Percentiles rank a stretch among this genome's conserved stretches.
Conservation (phyloP, 30 jellyfish, hydroid and myxozoan genomes). For the Clytia hemisphaerica region DNA sequence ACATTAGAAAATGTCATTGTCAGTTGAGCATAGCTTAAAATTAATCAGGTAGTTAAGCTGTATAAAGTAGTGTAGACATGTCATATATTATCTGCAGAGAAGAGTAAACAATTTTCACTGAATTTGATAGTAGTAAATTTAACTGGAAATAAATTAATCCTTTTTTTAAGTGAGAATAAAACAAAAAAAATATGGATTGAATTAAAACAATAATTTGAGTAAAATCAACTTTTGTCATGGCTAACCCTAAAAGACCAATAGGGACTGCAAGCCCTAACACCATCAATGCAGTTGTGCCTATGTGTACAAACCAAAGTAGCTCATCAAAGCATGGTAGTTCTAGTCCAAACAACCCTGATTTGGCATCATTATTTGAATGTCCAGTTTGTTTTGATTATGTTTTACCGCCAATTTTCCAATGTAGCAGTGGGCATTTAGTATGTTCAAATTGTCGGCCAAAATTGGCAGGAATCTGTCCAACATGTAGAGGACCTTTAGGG, state of each 20-base stretch:
- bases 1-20: too few relatives aligned
- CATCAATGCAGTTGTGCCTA: constrained; percentile 41
- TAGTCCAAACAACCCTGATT: constrained; percentile 73
- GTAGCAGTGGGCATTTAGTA: constrained; percentile 98
- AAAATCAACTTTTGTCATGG: constrained; percentile 74
- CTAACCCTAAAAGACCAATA: constrained; percentile 33
- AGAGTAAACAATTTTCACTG: too few relatives aligned
- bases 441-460: constrained; percentile 96
- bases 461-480: constrained; percentile 90
- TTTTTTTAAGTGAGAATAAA: too few relatives aligned
- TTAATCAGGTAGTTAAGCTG: too few relatives aligned
- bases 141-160: too few relatives aligned
- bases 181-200: too few relatives aligned
- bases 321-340: constrained; percentile 46
- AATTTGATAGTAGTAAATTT: too few relatives aligned
- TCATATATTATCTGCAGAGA: too few relatives aligned
- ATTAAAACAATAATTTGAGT: constrained; percentile 39
- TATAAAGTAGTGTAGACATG: too few relatives aligned
- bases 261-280: constrained; percentile 59
- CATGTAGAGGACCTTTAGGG: constrained; percentile 99
- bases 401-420: constrained; percentile 94
- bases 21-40: too few relatives aligned
- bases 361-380: constrained; percentile 96
- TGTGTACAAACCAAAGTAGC: constrained; percentile 39
- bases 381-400: constrained; percentile 98